These are phyloP conservation scores for Spodoptera picta DNA, from an alignment of 2,888 invertebrate genomes.

Conservation along the genomic window DNA sequence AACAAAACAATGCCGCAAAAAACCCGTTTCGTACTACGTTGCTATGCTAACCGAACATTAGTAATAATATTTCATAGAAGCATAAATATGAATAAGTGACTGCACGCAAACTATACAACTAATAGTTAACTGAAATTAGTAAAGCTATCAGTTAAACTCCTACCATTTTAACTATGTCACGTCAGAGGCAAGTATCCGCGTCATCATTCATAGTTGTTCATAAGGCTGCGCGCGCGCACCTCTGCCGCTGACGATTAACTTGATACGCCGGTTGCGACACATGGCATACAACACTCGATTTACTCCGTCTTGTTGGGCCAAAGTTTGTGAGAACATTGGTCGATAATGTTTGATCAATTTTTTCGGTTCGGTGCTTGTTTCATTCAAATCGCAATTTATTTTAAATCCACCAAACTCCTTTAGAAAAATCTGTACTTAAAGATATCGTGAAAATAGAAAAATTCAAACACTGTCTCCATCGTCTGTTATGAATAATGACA, in stretches of 20 bases:
- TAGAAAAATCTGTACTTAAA: background rate
- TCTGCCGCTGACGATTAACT: slow-evolving; percentile 47
- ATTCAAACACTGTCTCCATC: too few relatives aligned
- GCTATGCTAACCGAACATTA: slow-evolving; percentile 5
- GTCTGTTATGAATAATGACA: too few relatives aligned
- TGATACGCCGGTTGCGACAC: slow-evolving; percentile 55
- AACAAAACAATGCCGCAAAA: slow-evolving; percentile 3
- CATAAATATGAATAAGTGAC: background rate
- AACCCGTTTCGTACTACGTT: slow-evolving; percentile 29
- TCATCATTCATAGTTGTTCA: slow-evolving; percentile 46
- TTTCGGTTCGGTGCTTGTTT: background rate
- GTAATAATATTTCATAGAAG: slow-evolving; percentile 11
- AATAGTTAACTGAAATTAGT: slow-evolving; percentile 24
- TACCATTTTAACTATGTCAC: slow-evolving; percentile 30
- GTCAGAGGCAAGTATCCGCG: slow-evolving; percentile 37
- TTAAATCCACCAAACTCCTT: too few relatives aligned
- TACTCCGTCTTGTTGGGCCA: slow-evolving; percentile 36
- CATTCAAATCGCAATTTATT: too few relatives aligned
- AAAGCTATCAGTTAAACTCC: slow-evolving; percentile 22
- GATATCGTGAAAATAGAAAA: too few relatives aligned
- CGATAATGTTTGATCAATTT: slow-evolving; percentile 4
- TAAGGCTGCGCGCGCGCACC: slow-evolving; percentile 38
- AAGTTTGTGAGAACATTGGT: slow-evolving; percentile 2
- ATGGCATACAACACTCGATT: slow-evolving; percentile 49
- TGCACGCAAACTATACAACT: slow-evolving; percentile 7